phyloP scores from a whole-genome alignment of 2,797 vertebrate genomes.

The Leptatherina wallacei region DNA sequence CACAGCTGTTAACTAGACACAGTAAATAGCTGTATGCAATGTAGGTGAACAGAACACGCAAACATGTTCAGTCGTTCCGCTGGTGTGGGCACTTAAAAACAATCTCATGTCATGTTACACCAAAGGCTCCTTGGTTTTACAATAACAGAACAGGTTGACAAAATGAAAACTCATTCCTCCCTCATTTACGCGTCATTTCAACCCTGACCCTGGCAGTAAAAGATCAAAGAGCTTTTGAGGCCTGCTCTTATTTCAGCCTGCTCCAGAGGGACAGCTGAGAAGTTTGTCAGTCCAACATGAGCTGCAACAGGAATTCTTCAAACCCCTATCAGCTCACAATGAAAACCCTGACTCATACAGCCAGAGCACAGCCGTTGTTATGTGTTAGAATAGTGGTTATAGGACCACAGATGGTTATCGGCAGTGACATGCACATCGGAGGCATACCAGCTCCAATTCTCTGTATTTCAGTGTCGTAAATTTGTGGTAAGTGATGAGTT shows the following conservation, averaged over 20 bases:
- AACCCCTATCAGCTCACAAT: constrained; percentile 62
- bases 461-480: constrained; percentile 37
- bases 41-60: constrained; percentile 79
- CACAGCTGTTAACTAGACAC: constrained; percentile 81
- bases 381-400: constrained; percentile 72
- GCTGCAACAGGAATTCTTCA: constrained; percentile 68
- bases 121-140: constrained; percentile 84
- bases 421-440: constrained; percentile 49
- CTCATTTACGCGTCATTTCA: constrained; percentile 86
- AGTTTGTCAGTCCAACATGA: constrained; percentile 79
- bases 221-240: constrained; percentile 88
- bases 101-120: constrained; percentile 78
- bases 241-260: constrained; percentile 82
- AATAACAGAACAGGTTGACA: constrained; percentile 85
- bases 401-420: constrained; percentile 74
- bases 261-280: constrained; percentile 83
- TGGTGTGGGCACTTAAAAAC: constrained; percentile 86
- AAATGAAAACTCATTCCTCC: constrained; percentile 86
- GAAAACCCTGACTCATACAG: constrained; percentile 64
- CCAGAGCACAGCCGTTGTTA: constrained; percentile 57
- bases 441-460: constrained; percentile 30
- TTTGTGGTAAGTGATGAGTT: constrained; percentile 42
- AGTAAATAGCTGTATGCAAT: constrained; percentile 73
- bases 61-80: constrained; percentile 77
- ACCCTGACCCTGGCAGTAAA: constrained; percentile 84